phyloP scores from a whole-genome alignment of 2,888 invertebrate genomes.

The Ceraclea dissimilis region DNA sequence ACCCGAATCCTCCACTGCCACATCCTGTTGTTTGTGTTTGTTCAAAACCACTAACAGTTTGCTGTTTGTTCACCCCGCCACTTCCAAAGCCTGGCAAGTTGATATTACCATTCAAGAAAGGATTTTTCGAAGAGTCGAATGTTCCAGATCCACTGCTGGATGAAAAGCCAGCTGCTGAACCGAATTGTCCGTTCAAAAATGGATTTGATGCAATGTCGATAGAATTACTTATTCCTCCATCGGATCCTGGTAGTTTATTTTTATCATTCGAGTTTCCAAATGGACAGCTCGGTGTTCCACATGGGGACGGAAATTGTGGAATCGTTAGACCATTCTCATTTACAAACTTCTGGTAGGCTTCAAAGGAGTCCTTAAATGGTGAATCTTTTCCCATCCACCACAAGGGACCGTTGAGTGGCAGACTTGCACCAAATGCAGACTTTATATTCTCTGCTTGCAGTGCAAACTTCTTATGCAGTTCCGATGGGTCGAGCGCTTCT shows the following conservation, averaged over 20 bases:
- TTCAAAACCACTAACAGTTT: constrained; percentile 3
- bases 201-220: constrained; percentile 32
- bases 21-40: constrained; percentile 8
- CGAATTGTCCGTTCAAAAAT: constrained; percentile 31
- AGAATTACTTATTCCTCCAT: constrained; percentile 18
- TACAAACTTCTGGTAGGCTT: constrained; percentile 34
- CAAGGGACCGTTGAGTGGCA: constrained; percentile 39
- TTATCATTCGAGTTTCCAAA: constrained; percentile 10
- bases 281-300: constrained; percentile 18
- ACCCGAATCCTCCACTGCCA: neutral
- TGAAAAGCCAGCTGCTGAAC: constrained; percentile 15
- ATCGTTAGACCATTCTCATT: constrained; percentile 30
- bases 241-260: constrained; percentile 10
- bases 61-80: neutral
- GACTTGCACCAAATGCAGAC: constrained; percentile 34
- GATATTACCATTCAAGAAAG: constrained; percentile 37
- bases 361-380: constrained; percentile 46
- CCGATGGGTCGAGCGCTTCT: constrained; percentile 34
- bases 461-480: constrained; percentile 35
- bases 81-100: constrained; percentile 6
- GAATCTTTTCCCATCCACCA: constrained; percentile 57
- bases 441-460: constrained; percentile 33
- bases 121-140: constrained; percentile 32
- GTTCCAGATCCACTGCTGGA: constrained; percentile 18
- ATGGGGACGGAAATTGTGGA: constrained; percentile 24